Evolutionary conservation across 2,888 invertebrate species (phyloP), one percentile per base, ranked within the genome.

Genomic region (Papilio protenor): DNA sequence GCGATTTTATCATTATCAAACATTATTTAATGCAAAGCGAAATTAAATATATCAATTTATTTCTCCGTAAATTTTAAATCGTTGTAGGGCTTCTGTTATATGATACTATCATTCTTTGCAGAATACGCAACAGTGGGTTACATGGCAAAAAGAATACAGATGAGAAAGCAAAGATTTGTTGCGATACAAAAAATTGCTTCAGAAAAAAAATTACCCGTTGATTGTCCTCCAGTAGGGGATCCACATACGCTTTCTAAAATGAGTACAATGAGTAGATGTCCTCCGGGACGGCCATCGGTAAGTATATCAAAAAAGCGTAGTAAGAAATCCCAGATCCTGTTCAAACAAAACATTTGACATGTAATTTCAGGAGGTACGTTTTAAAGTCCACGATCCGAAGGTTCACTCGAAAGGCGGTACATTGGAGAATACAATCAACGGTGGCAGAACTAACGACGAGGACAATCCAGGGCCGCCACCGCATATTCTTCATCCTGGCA

Each of bases 81-180:
- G 55, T 18, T 45, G 14, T 33, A 73, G 27, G 47, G 12, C 40
- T 69, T 47, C 76, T 78, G 76, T 84, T 83, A 81, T 84, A 82
- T 79, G 79, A 70, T 27, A 23, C 76, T 88, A 82, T 87, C 84
- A 81, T 85, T 90, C 85, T 88, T 95, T 95, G 83, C 96, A 98
- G 99, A 99, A 96, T 99, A 99, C 94, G 99, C 99, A 83, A 98
- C 99, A 83, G 99, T 99, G 86, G 99, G 99, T 84, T 99, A 99
- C 95, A 98, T 99, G 97, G 98, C 98, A 84, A 99, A 99, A 95
- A 96, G 98, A 94, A 98, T 99, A 94, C 98, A 98, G 93, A 98
- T 99, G 98, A 96, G 98, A 90, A 98, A 98, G 95, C 98, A 98
- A 93, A 96, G 98, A 90, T 98, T 98, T 94, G 95, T 97, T 91